These are phyloP conservation scores for Lepidostoma basale DNA, from an alignment of 1,140 invertebrate species.

Conservation along the genomic window DNA sequence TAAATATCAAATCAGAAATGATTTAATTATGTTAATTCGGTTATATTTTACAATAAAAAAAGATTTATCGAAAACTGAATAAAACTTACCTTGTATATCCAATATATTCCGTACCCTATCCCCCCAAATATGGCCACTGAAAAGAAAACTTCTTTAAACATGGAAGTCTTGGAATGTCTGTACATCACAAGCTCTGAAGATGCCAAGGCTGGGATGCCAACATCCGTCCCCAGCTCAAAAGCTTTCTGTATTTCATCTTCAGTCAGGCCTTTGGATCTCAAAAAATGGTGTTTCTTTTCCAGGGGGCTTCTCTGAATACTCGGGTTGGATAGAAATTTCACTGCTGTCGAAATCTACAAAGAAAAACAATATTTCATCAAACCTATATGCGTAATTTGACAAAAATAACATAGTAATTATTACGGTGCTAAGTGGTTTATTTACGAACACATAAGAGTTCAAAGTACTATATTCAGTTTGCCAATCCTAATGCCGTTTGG, in stretches of 20 bases:
- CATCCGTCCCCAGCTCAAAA: conserved; percentile 62
- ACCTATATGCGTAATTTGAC: background rate
- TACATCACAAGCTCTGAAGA: conserved; percentile 56
- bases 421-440: background rate
- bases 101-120: conserved; percentile 72
- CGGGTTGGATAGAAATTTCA: conserved; percentile 85
- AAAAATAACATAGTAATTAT: background rate
- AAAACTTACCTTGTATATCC: conserved; percentile 76
- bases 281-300: conserved; percentile 78
- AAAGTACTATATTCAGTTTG: conserved; percentile 16
- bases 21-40: no score
- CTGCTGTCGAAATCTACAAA: conserved; percentile 78
- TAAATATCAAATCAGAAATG: no score
- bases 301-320: conserved; percentile 76
- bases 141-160: conserved; percentile 70
- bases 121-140: conserved; percentile 72
- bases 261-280: conserved; percentile 79
- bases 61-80: no score
- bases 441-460: background rate
- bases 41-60: no score
- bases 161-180: conserved; percentile 58
- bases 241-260: conserved; percentile 79
- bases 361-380: background rate
- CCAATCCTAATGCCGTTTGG: no score
- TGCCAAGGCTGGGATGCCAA: conserved; percentile 50